Evolutionary conservation across 2,888 invertebrate genomes (phyloP), one percentile per base, ranked within the genome.

Genomic region (Gasteruption jaculator): DNA sequence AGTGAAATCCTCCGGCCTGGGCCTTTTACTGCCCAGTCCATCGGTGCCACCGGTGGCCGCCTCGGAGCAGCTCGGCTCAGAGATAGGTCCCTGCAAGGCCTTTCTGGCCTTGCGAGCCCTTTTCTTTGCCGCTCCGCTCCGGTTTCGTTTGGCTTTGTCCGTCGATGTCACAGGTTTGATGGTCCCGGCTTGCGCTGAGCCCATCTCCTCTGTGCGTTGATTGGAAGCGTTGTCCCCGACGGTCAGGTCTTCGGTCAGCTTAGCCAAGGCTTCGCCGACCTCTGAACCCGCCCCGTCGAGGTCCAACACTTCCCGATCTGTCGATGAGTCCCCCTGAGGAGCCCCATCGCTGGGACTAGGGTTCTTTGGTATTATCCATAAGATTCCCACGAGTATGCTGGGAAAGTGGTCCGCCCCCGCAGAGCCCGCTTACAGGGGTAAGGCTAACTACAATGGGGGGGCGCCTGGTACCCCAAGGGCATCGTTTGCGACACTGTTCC

Each of bases 381-480:
- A n/a, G n/a, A 22, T 5, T 39, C 39, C 36, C 36, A 35, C 39
- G 42, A 39, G 39, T 36, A 31, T 8, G 16, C 32, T 22, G 46
- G 38, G 32, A 46, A 11, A 16, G n/a, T 8, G 8, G 21, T 41
- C 41, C 16, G n/a, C 18, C 34, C 14, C 25, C 15, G 16, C 45
- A 48, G 45, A 48, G 45, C 37, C 48, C 40, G 45, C 16, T 12
- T 38, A 21, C 21, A 4, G 31, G 18, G 22, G 33, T 19, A 38
- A 46, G 38, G 43, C 38, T 21, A 19, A 2, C 33, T 46, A 41
- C 43, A 36, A 15, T 36, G 38, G 46, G 41, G 33, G 8, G 22
- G 18, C 26, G 36, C 39, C 46, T 22, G 43, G 36, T 46, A 8
- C 40, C 43, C 41, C 34, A 43, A 26, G 32, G 25, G 43, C 43